Percentiles rank a stretch among this genome's conserved stretches.
Evolutionary conservation across 1,140 invertebrate genomes (phyloP).

Genomic region (Drosophila nikananu): DNA sequence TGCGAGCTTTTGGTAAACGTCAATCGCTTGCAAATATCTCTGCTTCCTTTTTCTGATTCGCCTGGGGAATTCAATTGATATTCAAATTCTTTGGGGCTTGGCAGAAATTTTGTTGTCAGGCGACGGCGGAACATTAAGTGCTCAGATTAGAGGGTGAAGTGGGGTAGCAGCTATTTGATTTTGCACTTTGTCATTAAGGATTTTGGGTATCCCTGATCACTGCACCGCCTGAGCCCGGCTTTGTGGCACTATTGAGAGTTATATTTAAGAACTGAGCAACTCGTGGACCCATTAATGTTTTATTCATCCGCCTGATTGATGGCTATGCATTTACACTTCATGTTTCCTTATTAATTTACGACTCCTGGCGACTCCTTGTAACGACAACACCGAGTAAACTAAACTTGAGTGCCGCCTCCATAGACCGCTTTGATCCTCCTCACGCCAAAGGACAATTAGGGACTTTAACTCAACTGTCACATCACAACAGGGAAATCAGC

Average conservation of each 20-base stretch:
- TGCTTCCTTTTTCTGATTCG: slow-evolving; percentile 22
- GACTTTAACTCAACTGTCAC: slow-evolving; percentile 25
- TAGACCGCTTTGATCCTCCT: slow-evolving; percentile 29
- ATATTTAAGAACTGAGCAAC: slow-evolving; percentile 12
- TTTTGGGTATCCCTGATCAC: neutral
- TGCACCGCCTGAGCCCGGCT: neutral
- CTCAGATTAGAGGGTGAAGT: neutral
- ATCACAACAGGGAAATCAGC: slow-evolving; percentile 22
- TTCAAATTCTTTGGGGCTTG: slow-evolving; percentile 21
- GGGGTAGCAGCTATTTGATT: neutral
- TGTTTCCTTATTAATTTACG: slow-evolving; percentile 47
- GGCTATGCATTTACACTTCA: slow-evolving; percentile 42
- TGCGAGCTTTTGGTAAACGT: slow-evolving; percentile 19
- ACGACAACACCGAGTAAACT: slow-evolving; percentile 17
- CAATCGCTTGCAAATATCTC: slow-evolving; percentile 36
- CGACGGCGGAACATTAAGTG: slow-evolving; percentile 1
- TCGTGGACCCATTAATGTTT: slow-evolving; percentile 37
- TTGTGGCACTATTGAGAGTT: neutral
- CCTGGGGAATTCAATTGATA: slow-evolving; percentile 36
- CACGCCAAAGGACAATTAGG: slow-evolving; percentile 56
- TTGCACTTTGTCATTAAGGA: neutral
- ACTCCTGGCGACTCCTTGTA: slow-evolving; percentile 14
- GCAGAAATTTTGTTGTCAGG: neutral
- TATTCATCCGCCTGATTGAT: slow-evolving; percentile 37
- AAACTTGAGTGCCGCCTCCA: slow-evolving; percentile 1